phyloP scores from a whole-genome alignment of 2,113 vertebrate species.

The Eudyptes chrysolophus region DNA sequence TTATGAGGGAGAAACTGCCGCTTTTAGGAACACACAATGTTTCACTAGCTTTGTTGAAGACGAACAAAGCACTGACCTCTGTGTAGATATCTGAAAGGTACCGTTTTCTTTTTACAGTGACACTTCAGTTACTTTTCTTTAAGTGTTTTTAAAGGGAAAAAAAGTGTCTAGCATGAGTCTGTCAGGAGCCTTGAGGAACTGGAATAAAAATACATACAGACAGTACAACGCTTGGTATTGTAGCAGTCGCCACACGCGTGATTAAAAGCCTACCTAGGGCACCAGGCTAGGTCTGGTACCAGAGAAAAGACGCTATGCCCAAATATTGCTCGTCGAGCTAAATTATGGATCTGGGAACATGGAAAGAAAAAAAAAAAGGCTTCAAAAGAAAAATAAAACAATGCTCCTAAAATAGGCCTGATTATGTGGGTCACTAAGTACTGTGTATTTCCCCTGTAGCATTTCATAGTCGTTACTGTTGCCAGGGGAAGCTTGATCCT shows the following conservation, averaged over 20 bases:
- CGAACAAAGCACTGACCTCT: slow-evolving; percentile 47
- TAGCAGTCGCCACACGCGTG: not conserved
- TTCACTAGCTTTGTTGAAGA: slow-evolving; percentile 43
- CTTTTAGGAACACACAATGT: slow-evolving; percentile 28
- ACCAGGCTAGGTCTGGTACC: not conserved
- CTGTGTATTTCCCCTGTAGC: slow-evolving; percentile 76
- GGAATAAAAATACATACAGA: slow-evolving; percentile 10
- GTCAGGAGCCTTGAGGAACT: slow-evolving; percentile 11
- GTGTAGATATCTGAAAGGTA: slow-evolving; percentile 46
- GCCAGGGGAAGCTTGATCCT: slow-evolving; percentile 77
- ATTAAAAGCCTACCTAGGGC: slow-evolving; percentile 17
- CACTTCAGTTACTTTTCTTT: slow-evolving; percentile 43
- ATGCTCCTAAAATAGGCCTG: slow-evolving; percentile 70
- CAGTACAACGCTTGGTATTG: not conserved
- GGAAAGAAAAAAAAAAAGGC: not conserved
- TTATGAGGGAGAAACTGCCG: slow-evolving; percentile 22
- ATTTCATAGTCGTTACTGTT: slow-evolving; percentile 79
- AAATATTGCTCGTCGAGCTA: slow-evolving; percentile 23
- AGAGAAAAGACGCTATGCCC: slow-evolving; percentile 14
- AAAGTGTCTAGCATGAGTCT: slow-evolving; percentile 1
- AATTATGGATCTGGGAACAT: slow-evolving; percentile 63
- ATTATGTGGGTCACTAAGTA: slow-evolving; percentile 77
- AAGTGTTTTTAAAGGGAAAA: slow-evolving; percentile 1
- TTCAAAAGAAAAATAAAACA: slow-evolving; percentile 79
- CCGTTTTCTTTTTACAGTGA: slow-evolving; percentile 63